Conservation (phyloP, 2,113 vertebrate species). For the Solea solea region DNA sequence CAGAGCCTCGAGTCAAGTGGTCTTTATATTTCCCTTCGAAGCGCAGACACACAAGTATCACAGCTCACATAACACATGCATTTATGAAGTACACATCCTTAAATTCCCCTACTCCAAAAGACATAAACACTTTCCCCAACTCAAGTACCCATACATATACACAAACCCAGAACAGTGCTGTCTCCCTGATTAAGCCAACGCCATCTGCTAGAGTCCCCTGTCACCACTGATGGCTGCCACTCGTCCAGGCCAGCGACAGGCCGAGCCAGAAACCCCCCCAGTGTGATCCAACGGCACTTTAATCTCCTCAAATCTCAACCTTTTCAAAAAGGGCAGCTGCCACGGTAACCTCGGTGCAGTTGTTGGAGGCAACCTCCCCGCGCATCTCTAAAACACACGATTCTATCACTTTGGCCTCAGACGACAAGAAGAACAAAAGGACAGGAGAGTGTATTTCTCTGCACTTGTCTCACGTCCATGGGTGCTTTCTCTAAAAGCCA, state of each 20-base stretch:
- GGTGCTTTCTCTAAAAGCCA: conserved; percentile 62
- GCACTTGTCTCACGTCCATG: conserved; percentile 62
- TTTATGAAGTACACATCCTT: not conserved
- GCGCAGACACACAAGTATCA: not conserved
- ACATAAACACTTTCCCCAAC: conserved; percentile 4
- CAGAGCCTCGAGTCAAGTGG: conserved; percentile 11
- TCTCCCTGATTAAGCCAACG: conserved; percentile 48
- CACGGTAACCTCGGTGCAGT: conserved; percentile 37
- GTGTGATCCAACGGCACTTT: conserved; percentile 58
- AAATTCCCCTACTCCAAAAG: conserved; percentile 16
- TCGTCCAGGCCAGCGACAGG: conserved; percentile 31
- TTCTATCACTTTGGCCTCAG: conserved; percentile 42
- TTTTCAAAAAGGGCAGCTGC: conserved; percentile 62
- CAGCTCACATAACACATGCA: not conserved
- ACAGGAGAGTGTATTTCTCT: conserved; percentile 13
- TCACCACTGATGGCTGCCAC: conserved; percentile 36
- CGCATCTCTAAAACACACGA: conserved; percentile 36
- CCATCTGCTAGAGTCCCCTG: conserved; percentile 60
- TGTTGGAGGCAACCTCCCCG: conserved; percentile 36
- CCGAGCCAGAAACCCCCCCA: conserved; percentile 32
- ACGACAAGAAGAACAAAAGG: conserved; percentile 24
- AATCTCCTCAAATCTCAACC: conserved; percentile 67
- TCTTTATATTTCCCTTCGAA: conserved; percentile 2
- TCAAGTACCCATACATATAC: conserved; percentile 4
- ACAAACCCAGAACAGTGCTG: conserved; percentile 28